Conservation (phyloP, 2,113 vertebrate genomes). For the Cottus gobio region DNA sequence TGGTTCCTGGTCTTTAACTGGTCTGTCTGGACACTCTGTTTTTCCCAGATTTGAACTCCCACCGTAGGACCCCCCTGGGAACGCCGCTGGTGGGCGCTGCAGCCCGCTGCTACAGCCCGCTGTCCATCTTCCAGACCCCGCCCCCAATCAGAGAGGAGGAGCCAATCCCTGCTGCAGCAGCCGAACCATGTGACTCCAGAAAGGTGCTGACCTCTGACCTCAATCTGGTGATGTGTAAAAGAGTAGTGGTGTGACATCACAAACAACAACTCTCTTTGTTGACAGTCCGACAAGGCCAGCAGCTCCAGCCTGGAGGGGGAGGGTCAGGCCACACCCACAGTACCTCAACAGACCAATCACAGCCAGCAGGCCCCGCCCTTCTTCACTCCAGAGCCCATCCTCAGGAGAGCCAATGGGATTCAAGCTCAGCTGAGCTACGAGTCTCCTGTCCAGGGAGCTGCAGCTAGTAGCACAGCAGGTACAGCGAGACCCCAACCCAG, state of each 20-base stretch:
- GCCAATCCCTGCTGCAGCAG: constrained; percentile 20
- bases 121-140: constrained; percentile 80
- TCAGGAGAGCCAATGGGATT: constrained; percentile 81
- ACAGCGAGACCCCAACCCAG: too few species aligned
- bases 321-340: constrained; percentile 46
- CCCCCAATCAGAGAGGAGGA: constrained; percentile 88
- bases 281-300: constrained; percentile 67
- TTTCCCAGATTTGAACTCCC: constrained; percentile 70
- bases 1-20: too few species aligned
- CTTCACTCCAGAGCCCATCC: constrained; percentile 83
- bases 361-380: constrained; percentile 57
- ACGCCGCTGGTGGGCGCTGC: constrained; percentile 76
- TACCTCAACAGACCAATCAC: constrained; percentile 55
- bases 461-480: constrained; percentile 63
- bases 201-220: constrained; percentile 50
- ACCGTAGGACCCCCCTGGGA: constrained; percentile 84
- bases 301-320: constrained; percentile 57
- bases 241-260: not conserved
- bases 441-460: constrained; percentile 78
- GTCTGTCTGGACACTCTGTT: not conserved
- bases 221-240: not conserved
- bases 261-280: not conserved
- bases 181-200: constrained; percentile 39
- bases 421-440: constrained; percentile 82
- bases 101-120: constrained; percentile 82